Percentiles rank a stretch among this genome's conserved stretches.
phyloP scores from a whole-genome alignment of 1,140 invertebrate genomes.

The Arctopsyche grandis region DNA sequence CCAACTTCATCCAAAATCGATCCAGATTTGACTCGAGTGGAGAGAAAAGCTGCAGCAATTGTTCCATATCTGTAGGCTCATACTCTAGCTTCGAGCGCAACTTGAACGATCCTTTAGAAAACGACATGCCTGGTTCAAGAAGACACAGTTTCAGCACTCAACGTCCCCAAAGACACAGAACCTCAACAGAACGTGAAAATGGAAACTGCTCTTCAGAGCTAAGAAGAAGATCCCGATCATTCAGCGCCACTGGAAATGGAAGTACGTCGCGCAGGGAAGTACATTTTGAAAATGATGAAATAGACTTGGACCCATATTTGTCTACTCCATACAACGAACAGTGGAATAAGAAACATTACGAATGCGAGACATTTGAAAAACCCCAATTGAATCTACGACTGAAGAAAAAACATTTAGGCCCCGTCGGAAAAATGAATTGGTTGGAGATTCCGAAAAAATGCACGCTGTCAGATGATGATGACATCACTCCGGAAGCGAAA shows the following conservation, averaged over 20 bases:
- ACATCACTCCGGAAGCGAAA: slow-evolving; percentile 50
- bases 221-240: slow-evolving; percentile 45
- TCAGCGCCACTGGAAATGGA: not conserved
- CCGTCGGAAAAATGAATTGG: slow-evolving; percentile 28
- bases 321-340: slow-evolving; percentile 50
- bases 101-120: not conserved
- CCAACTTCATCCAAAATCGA: not conserved
- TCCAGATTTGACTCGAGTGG: not conserved
- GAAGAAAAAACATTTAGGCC: not conserved
- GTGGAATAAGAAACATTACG: slow-evolving; percentile 49
- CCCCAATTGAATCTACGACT: not conserved
- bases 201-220: not conserved
- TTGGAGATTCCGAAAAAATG: slow-evolving; percentile 36
- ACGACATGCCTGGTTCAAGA: not conserved
- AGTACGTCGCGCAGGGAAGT: slow-evolving; percentile 4
- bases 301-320: slow-evolving; percentile 44
- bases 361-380: slow-evolving; percentile 16
- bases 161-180: not conserved
- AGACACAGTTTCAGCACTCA: slow-evolving; percentile 4
- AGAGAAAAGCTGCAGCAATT: too few relatives aligned
- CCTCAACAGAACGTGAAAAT: not conserved
- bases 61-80: not conserved
- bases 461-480: slow-evolving; percentile 46
- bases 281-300: slow-evolving; percentile 36
- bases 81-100: not conserved